These are phyloP conservation scores for Apolygus lucorum DNA, from an alignment of 1,140 invertebrate species.

Conservation along the genomic window DNA sequence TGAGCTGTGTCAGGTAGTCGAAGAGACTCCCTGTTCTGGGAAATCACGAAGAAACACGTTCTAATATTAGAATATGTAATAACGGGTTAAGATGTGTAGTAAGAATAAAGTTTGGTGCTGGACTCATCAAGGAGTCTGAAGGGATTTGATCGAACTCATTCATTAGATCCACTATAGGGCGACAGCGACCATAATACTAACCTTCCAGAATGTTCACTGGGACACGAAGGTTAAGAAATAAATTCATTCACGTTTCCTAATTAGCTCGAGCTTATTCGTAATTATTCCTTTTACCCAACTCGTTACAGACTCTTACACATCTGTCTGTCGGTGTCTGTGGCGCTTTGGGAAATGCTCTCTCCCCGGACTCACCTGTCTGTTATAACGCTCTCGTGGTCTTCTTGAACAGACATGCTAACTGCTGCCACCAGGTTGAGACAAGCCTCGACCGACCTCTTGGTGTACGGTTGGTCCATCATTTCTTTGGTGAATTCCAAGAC, in stretches of 20 bases:
- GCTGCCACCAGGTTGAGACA: conserved; percentile 1
- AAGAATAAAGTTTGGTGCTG: background rate
- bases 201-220: background rate
- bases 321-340: too few relatives aligned
- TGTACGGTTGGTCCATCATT: background rate
- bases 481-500: conserved; percentile 9
- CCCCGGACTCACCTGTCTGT: conserved; percentile 2
- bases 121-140: background rate
- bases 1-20: conserved; percentile 18
- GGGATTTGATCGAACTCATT: background rate
- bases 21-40: background rate
- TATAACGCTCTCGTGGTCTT: conserved; percentile 15
- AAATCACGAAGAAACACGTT: too few relatives aligned
- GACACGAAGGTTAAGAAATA: too few relatives aligned
- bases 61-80: too few relatives aligned
- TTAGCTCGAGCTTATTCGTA: too few relatives aligned
- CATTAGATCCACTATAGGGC: too few relatives aligned
- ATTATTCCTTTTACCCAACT: too few relatives aligned
- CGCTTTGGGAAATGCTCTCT: too few relatives aligned
- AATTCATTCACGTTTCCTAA: too few relatives aligned
- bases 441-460: conserved; percentile 2
- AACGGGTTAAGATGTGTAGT: too few relatives aligned
- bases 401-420: conserved; percentile 6
- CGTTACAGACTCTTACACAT: too few relatives aligned
- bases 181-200: too few relatives aligned